These are phyloP conservation scores for Bedellia somnulentella DNA, from an alignment of 2,888 invertebrate species.

Conservation along the genomic window DNA sequence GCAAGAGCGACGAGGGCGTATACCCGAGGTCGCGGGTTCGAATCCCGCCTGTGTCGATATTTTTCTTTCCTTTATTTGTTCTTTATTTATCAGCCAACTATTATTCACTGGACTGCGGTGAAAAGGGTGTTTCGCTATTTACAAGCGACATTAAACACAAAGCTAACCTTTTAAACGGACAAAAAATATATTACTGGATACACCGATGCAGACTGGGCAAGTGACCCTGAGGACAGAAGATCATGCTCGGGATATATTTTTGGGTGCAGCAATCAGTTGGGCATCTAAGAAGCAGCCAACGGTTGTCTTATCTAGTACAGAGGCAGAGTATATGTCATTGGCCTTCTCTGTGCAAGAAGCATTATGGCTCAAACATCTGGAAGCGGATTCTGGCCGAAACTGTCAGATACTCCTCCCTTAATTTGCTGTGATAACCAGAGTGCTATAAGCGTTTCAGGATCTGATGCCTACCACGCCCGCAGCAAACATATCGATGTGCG, in stretches of 20 bases:
- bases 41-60: no score
- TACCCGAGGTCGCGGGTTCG: no score
- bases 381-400: conserved; percentile 8
- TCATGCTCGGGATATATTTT: conserved; percentile 3
- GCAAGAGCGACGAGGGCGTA: no score
- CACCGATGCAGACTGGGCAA: conserved; percentile 4
- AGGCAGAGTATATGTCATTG: conserved; percentile 15
- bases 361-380: conserved; percentile 13
- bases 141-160: background rate
- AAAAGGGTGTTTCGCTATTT: conserved; percentile 14
- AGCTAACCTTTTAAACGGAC: background rate
- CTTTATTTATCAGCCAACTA: no score
- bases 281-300: conserved; percentile 1
- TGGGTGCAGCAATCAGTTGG: background rate
- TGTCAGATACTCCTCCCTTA: conserved; percentile 6
- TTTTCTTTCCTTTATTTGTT: no score
- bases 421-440: conserved; percentile 13
- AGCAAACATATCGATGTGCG: conserved; percentile 14
- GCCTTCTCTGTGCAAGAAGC: conserved; percentile 13
- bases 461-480: conserved; percentile 13
- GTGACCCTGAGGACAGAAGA: background rate
- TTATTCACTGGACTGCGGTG: conserved; percentile 13
- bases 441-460: conserved; percentile 12
- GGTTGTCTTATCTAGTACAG: conserved; percentile 4
- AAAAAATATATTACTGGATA: conserved; percentile 1